Evolutionary conservation across 1,140 invertebrate genomes (phyloP).

Genomic region (Hylyphantes graminicola): DNA sequence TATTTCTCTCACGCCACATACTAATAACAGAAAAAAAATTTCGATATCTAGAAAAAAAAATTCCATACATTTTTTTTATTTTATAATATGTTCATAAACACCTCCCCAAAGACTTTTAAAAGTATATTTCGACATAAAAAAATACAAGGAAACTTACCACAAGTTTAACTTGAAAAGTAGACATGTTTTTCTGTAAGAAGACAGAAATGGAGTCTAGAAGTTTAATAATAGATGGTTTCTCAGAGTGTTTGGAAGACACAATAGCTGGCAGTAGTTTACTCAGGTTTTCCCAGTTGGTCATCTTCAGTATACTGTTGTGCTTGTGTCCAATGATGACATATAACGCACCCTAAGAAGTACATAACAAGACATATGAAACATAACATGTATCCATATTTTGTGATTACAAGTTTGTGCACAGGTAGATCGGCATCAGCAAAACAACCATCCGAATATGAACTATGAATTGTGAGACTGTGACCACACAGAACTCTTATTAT

Average conservation of each 20-base stretch:
- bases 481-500: too few species aligned
- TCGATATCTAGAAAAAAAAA: too few species aligned
- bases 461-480: too few species aligned
- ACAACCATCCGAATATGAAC: too few species aligned
- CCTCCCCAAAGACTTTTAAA: too few species aligned
- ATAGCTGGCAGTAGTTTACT: slow-evolving; percentile 80
- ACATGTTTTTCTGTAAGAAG: slow-evolving; percentile 70
- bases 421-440: too few species aligned
- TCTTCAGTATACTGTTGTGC: slow-evolving; percentile 74
- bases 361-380: slow-evolving; percentile 2
- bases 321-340: slow-evolving; percentile 80
- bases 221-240: slow-evolving; percentile 82
- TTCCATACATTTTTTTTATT: too few species aligned
- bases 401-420: too few species aligned
- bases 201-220: slow-evolving; percentile 76
- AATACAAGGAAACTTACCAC: slow-evolving; percentile 63
- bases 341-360: slow-evolving; percentile 75
- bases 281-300: slow-evolving; percentile 81
- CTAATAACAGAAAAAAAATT: too few species aligned
- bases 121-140: neutral
- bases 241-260: slow-evolving; percentile 78
- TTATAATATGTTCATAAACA: too few species aligned
- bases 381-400: too few species aligned
- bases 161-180: slow-evolving; percentile 70
- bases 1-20: too few species aligned